A percentile compares a stretch with the other conserved stretches of the same genome.
Evolutionary conservation across 2,888 invertebrate species (phyloP).

Genomic region (Yponomeuta sedellus): DNA sequence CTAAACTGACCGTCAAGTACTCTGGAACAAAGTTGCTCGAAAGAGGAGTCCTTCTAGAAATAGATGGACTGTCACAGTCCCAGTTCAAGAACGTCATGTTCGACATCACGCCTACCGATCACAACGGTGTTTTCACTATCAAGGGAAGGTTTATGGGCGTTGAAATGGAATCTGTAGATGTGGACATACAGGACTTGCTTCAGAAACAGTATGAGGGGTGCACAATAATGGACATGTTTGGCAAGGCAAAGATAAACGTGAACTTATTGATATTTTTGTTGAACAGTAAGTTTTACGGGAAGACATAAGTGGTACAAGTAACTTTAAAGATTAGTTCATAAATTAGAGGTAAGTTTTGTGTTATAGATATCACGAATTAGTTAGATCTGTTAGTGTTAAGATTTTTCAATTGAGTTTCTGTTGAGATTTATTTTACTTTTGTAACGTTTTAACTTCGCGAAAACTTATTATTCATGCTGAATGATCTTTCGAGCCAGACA

Average conservation of each 20-base stretch:
- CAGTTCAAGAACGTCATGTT: slow-evolving; percentile 87
- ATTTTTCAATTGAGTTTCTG: not conserved
- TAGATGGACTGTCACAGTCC: slow-evolving; percentile 79
- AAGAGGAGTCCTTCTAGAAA: slow-evolving; percentile 82
- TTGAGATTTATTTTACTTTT: not conserved
- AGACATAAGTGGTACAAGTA: slow-evolving; percentile 37
- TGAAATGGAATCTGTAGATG: slow-evolving; percentile 82
- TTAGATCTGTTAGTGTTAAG: not conserved
- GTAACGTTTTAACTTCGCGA: not conserved
- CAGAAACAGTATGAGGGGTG: slow-evolving; percentile 87
- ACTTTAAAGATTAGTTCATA: not conserved
- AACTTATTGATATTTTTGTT: slow-evolving; percentile 84
- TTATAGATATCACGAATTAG: not conserved
- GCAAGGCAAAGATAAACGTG: slow-evolving; percentile 86
- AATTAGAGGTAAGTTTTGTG: not conserved
- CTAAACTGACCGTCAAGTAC: slow-evolving; percentile 79
- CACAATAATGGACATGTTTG: slow-evolving; percentile 85
- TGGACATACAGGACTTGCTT: slow-evolving; percentile 83
- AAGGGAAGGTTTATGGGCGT: slow-evolving; percentile 87
- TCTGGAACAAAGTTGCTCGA: slow-evolving; percentile 82
- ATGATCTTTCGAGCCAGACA: not conserved
- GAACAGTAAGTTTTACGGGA: slow-evolving; percentile 86
- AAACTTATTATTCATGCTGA: not conserved
- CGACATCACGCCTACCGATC: slow-evolving; percentile 81
- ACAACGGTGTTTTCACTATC: slow-evolving; percentile 81